phyloP scores from a whole-genome alignment of 53 echinoderm and acorn worm species.

The Mesocentrotus franciscanus region DNA sequence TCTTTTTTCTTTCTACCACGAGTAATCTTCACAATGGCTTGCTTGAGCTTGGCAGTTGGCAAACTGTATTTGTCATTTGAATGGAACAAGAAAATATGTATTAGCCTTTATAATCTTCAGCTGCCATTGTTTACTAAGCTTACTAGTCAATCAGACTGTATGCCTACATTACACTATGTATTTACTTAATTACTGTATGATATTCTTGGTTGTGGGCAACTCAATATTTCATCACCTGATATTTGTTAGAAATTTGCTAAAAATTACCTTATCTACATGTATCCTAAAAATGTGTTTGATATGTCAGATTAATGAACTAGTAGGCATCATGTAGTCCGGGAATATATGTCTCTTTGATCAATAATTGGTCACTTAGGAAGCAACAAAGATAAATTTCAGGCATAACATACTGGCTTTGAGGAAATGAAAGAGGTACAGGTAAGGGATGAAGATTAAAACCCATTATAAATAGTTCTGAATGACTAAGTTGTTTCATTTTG shows the following conservation, averaged over 20 bases:
- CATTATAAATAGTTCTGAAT: background rate
- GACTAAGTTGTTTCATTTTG: background rate
- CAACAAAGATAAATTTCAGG: background rate
- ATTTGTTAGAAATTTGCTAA: background rate
- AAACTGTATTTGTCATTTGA: background rate
- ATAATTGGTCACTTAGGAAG: background rate
- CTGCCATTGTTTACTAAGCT: slow-evolving; percentile 29
- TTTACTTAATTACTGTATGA: background rate
- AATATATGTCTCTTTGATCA: background rate
- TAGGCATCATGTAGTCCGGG: background rate
- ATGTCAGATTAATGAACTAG: background rate
- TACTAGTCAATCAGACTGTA: background rate
- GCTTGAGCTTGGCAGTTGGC: background rate
- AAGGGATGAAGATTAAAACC: background rate
- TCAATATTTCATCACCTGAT: background rate
- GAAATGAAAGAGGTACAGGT: background rate
- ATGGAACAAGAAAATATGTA: background rate
- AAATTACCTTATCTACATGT: background rate
- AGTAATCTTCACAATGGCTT: slow-evolving; percentile 1
- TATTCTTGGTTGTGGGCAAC: background rate
- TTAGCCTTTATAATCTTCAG: background rate
- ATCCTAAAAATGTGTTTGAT: background rate
- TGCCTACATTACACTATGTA: background rate
- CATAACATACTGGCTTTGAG: background rate
- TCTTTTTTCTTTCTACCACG: background rate